Base-by-base conservation (phyloP, 2,888 invertebrate genomes). In the Lypha dubia region DNA sequence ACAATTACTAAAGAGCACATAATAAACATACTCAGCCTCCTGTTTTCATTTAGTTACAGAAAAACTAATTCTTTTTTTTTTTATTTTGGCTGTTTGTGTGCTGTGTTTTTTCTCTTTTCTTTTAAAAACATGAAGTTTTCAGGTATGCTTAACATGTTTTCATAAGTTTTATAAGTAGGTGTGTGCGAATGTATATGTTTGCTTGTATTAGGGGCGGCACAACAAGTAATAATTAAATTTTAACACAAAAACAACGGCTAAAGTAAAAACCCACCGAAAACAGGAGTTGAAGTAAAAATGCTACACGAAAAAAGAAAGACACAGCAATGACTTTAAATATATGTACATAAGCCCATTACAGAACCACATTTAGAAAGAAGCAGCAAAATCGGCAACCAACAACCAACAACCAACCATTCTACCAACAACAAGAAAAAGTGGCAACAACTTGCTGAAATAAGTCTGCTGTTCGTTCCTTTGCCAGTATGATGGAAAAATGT, bases 191-290 rank as follows among this genome's bases (percentile, higher is more conserved):
- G 4, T 20, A 11, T 13, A 17, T 22, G 5, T 24, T 28, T 62
- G 2, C 22, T 6, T 41, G 20, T 38, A 32, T 67, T 46, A 53
- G n/a, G 76, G 58, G 73, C n/a, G 63, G 24, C 35, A 65, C 68
- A 74, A 67, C 70, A 74, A 84, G 79, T 79, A 81, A 81, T 84
- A 84, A 84, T 84, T 84, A 84, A 84, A 84, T 84, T 84, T 81
- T 71, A 74, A 74, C 84, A 84, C 77, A 81, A 65, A 67, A 77
- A 58, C 51, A 67, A 11, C 22, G 41, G 60, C 28, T 62, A 68
- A 20, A 13, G 41, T 44, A 24, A 75, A 68, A 74, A 51, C 17
- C 9, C 15, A 63, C 17, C 9, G 17, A 63, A 84, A 76, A 62
- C 62, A 74, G 41, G 13, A 77, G 46, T 28, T 46, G 8, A 24